These are phyloP conservation scores for Akabosia matsudoensis DNA, from an alignment of 1,140 invertebrate species.

Conservation along the genomic window DNA sequence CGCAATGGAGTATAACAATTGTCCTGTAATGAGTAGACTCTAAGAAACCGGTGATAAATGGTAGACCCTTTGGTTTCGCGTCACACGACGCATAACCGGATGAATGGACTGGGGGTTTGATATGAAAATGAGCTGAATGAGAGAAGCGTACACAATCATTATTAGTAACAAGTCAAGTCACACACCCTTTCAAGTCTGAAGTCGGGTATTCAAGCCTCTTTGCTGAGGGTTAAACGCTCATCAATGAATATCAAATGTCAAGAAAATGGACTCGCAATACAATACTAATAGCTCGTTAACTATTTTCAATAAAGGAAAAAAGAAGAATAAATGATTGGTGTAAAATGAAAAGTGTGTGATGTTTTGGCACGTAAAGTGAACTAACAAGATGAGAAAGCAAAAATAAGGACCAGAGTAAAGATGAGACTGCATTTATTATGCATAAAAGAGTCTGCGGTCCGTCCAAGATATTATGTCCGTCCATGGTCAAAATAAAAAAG, in stretches of 20 bases:
- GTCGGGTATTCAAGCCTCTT: neutral
- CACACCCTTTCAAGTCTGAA: neutral
- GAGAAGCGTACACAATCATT: neutral
- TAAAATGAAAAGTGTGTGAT: neutral
- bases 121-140: neutral
- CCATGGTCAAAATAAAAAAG: neutral
- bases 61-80: neutral
- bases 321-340: neutral
- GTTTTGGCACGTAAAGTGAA: neutral
- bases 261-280: constrained; percentile 6
- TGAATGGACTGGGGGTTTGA: neutral
- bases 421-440: neutral
- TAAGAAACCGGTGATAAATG: neutral
- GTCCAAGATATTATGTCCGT: neutral
- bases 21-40: constrained; percentile 7
- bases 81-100: neutral
- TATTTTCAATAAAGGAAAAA: neutral
- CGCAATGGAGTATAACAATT: neutral
- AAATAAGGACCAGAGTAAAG: neutral
- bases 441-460: neutral
- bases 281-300: constrained; percentile 20
- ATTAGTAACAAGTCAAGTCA: neutral
- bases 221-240: neutral
- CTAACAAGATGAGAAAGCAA: neutral
- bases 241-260: neutral